Evolutionary conservation across 2,888 invertebrate genomes (phyloP), one percentile per base, ranked within the genome.

Genomic region (Synanthedon tipuliformis): DNA sequence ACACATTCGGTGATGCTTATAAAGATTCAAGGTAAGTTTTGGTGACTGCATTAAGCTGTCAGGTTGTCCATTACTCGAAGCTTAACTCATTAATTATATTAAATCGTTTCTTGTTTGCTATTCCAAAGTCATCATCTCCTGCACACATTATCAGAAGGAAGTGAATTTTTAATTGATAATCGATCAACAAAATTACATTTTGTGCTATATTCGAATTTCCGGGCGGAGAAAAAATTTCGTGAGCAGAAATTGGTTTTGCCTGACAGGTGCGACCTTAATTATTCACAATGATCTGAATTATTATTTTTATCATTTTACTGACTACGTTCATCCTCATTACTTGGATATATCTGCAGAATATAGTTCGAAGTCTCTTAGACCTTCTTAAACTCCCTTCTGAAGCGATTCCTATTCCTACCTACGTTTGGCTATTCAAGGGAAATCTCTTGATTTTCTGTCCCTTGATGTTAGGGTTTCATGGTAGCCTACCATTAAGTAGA

Each of bases 31-130:
- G 59, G 60, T 62, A 62, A 61, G 60, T 66, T 65, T 65, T 60
- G 61, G 65, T 54, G 65, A 66, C 66, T 75, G 71, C 76, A 78
- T 78, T 75, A 78, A 73, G 66, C 70, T 69, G 74, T 73, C 76
- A 73, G 69, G 68, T 65, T 68, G 63, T 68, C 66, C 69, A 73
- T 70, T 69, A 75, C 72, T 69, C 69, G 68, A 71, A 69, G 63
- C 64, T 71, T 64, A 55, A 58, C 56, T 56, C 57, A 58, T 62
- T 59, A 53, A 58, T 59, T 58, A 58, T 56, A 55, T 40, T 23
- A 16, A 59, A 60, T 57, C 58, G 55, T 57, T 56, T 59, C 52
- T 60, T 60, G 15, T 45, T 45, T 45, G 45, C 45, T 49, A 23
- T 49, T 16, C 23, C 18, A 18, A 16, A 49, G 12, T 49, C 16